Evolutionary conservation across 2,797 vertebrate species (phyloP).

Genomic region (Huso huso): DNA sequence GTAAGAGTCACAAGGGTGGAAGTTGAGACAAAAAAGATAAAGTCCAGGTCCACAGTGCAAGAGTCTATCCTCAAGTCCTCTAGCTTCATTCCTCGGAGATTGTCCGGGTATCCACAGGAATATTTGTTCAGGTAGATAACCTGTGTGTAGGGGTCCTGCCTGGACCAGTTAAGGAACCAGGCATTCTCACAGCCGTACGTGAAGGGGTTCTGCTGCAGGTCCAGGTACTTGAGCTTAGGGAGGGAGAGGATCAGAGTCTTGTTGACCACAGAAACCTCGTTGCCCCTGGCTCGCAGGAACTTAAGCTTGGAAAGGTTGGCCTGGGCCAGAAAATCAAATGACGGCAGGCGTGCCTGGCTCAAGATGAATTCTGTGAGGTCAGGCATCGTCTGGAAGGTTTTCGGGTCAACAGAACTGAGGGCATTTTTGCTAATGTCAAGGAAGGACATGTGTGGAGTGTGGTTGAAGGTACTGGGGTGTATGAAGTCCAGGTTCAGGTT

Average conservation of each 20-base stretch:
- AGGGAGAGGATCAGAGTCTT: constrained; percentile 19
- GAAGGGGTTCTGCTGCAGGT: constrained; percentile 44
- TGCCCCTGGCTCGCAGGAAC: constrained; percentile 41
- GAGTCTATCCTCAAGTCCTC: constrained; percentile 29
- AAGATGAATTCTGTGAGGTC: constrained; percentile 40
- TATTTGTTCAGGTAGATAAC: constrained; percentile 40
- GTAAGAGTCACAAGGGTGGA: constrained; percentile 19
- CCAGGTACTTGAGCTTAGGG: constrained; percentile 35
- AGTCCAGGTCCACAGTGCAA: constrained; percentile 27
- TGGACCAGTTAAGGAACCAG: constrained; percentile 35
- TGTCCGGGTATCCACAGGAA: constrained; percentile 40
- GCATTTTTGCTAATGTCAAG: constrained; percentile 48
- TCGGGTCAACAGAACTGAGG: constrained; percentile 21
- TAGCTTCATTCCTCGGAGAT: constrained; percentile 29
- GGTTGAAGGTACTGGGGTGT: constrained; percentile 32
- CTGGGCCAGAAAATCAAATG: constrained; percentile 41
- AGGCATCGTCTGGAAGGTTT: constrained; percentile 36
- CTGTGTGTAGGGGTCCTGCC: constrained; percentile 31
- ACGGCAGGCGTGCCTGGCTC: constrained; percentile 31
- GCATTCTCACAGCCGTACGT: constrained; percentile 47
- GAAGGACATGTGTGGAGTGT: constrained; percentile 32
- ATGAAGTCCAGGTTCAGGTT: constrained; percentile 29
- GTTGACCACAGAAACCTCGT: constrained; percentile 35
- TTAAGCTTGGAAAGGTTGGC: constrained; percentile 41
- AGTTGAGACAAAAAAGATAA: constrained; percentile 37